A percentile compares a stretch with the other conserved stretches of the same genome.
Conservation (phyloP, 2,888 invertebrate genomes). For the Melanargia galathea region DNA sequence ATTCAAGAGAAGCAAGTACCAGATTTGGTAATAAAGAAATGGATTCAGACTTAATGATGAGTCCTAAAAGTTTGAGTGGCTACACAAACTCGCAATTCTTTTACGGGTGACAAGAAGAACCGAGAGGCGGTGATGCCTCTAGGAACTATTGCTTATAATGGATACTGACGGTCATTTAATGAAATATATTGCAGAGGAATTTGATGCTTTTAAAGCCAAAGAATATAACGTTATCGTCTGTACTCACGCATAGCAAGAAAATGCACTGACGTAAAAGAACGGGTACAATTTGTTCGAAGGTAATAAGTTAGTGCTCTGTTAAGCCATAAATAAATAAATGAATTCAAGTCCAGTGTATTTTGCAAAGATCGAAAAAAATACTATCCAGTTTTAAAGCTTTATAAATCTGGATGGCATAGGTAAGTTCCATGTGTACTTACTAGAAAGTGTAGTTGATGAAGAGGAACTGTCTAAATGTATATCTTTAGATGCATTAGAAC, state of each 20-base stretch:
- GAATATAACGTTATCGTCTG: neutral
- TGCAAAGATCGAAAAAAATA: too few species aligned
- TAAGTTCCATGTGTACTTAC: too few species aligned
- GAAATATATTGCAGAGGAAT: neutral
- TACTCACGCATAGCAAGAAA: neutral
- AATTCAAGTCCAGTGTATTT: neutral
- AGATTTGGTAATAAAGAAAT: conserved; percentile 58
- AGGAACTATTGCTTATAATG: conserved; percentile 62
- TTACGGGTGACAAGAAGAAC: conserved; percentile 70
- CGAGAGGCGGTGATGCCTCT: conserved; percentile 52
- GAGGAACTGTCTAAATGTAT: too few species aligned
- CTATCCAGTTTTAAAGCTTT: too few species aligned
- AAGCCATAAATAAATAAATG: neutral
- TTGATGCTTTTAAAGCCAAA: conserved; percentile 8
- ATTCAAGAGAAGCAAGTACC: conserved; percentile 50
- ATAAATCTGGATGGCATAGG: too few species aligned
- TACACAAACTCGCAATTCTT: conserved; percentile 69
- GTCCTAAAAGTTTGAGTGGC: conserved; percentile 71
- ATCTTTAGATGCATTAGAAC: neutral
- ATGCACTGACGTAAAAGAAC: neutral
- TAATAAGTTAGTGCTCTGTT: neutral
- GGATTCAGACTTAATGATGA: conserved; percentile 61
- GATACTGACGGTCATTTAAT: neutral
- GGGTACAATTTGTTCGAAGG: neutral
- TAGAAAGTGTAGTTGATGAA: too few species aligned